These are phyloP conservation scores for Oryctes rhinoceros DNA, from an alignment of 1,140 invertebrate species.

Conservation along the genomic window DNA sequence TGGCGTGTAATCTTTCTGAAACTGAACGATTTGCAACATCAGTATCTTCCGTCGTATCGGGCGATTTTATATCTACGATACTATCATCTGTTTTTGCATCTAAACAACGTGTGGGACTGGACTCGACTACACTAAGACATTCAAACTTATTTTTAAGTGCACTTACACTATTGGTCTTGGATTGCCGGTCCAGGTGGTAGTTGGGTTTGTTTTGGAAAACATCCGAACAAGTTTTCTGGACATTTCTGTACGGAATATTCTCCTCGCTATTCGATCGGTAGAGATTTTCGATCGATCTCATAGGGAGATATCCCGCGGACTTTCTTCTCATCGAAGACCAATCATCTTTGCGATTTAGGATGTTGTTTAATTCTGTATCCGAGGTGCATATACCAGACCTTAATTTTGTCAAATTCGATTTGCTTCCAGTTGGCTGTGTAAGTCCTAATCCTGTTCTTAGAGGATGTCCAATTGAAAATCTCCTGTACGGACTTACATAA, in stretches of 20 bases:
- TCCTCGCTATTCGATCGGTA: conserved; percentile 12
- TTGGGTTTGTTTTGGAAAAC: not conserved
- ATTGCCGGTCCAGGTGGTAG: not conserved
- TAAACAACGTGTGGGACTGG: not conserved
- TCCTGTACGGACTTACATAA: not conserved
- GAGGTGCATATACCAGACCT: not conserved
- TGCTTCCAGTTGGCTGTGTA: not conserved
- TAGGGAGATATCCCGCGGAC: not conserved
- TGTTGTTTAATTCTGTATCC: not conserved
- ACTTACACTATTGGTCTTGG: conserved; percentile 27
- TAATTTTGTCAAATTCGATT: not conserved
- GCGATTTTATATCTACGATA: not conserved
- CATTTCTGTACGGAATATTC: not conserved
- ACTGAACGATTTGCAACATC: conserved; percentile 37
- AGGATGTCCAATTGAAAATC: not conserved
- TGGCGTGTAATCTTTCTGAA: conserved; percentile 13
- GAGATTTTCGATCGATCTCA: conserved; percentile 15
- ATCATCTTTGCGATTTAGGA: conserved; percentile 7
- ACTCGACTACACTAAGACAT: conserved; percentile 28
- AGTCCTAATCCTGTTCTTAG: not conserved
- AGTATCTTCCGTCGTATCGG: conserved; percentile 2
- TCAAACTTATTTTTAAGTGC: conserved; percentile 36
- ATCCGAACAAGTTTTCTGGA: no score
- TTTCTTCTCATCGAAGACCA: not conserved
- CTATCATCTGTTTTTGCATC: not conserved